A percentile compares a stretch with the other conserved stretches of the same genome.
Conservation (phyloP, 2,113 vertebrate genomes). For the Phycodurus eques region DNA sequence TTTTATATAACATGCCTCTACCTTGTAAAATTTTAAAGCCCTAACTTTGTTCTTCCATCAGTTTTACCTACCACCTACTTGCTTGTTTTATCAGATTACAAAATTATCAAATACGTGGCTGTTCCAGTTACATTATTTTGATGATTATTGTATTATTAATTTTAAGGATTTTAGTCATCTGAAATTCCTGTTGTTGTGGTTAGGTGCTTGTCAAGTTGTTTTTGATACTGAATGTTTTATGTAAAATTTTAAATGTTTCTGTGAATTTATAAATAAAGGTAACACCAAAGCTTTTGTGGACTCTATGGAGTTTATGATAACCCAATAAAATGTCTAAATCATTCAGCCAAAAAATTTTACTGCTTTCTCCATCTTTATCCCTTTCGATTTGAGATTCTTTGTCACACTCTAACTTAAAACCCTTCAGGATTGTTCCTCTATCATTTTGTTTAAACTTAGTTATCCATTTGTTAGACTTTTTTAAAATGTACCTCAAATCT, state of each 20-base stretch:
- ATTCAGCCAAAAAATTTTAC: no score
- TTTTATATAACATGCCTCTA: constrained; percentile 19
- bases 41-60: constrained; percentile 18
- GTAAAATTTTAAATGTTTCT: constrained; percentile 5
- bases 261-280: constrained; percentile 40
- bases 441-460: background rate
- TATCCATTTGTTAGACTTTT: background rate
- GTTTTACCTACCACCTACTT: background rate
- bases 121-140: constrained; percentile 9
- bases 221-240: constrained; percentile 8
- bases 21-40: constrained; percentile 14
- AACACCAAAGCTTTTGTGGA: constrained; percentile 15
- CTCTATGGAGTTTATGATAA: constrained; percentile 10
- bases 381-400: background rate
- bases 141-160: constrained; percentile 12
- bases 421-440: no score
- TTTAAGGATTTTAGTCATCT: constrained; percentile 26
- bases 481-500: background rate
- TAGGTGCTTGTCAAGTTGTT: constrained; percentile 8
- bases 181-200: background rate
- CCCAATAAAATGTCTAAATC: no score
- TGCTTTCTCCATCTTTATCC: background rate
- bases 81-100: background rate
- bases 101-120: constrained; percentile 12
- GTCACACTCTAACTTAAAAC: background rate